Conservation (phyloP, 1,140 invertebrate species). For the Drosophila bipectinata region DNA sequence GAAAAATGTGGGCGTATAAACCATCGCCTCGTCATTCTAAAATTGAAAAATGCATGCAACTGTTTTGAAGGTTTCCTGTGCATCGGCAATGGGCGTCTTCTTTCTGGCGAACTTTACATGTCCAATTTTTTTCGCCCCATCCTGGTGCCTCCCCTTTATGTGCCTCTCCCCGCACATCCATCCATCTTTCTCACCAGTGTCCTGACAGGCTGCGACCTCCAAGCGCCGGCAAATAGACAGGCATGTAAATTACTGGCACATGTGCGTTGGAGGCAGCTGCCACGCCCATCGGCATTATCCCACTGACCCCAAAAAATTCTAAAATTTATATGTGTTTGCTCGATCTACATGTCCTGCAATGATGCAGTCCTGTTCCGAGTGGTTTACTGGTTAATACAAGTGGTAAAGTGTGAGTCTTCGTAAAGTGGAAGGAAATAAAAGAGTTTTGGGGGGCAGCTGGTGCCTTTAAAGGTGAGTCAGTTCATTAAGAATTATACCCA, state of each 20-base stretch:
- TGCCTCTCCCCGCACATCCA: conserved; percentile 6
- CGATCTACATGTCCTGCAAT: conserved; percentile 28
- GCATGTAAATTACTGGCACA: conserved; percentile 63
- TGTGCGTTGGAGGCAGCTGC: conserved; percentile 47
- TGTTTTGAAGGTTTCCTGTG: conserved; percentile 76
- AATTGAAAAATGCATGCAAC: conserved; percentile 81
- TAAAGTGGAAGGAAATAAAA: neutral
- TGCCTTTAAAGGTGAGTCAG: conserved; percentile 5
- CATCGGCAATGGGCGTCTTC: conserved; percentile 43
- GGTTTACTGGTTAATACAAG: neutral
- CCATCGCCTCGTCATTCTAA: conserved; percentile 52
- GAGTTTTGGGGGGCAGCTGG: neutral
- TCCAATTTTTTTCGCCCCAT: conserved; percentile 40
- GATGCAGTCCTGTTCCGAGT: conserved; percentile 37
- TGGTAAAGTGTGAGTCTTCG: conserved; percentile 1
- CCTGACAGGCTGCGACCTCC: conserved; percentile 74
- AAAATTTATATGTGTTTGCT: conserved; percentile 33
- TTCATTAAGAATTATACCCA: neutral
- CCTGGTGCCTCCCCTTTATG: conserved; percentile 6
- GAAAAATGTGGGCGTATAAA: conserved; percentile 35
- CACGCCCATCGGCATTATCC: conserved; percentile 50
- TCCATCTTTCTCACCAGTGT: conserved; percentile 45
- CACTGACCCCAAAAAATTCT: conserved; percentile 32
- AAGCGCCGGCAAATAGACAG: conserved; percentile 63
- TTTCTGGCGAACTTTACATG: conserved; percentile 44